Base-by-base conservation (phyloP, 2,888 invertebrate species). In the Sycophila texana region DNA sequence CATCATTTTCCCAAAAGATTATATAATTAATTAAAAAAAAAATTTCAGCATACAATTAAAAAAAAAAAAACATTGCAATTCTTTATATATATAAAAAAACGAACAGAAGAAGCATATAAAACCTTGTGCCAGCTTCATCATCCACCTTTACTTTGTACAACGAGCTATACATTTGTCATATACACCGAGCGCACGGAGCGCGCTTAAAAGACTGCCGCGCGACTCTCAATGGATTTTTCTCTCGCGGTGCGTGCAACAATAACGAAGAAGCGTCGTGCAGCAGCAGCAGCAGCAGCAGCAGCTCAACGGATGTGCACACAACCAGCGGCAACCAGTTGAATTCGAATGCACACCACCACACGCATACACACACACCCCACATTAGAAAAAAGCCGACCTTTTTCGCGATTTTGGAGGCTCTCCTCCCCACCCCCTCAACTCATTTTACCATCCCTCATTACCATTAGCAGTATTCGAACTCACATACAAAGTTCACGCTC, bases 141-240 rank as follows among this genome's bases (percentile, higher is more conserved):
- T 60, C 22, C 10, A 10, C 10, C 2, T 22, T 22, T 22, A 13
- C 22, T 60, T 60, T 60, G 20, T 22, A 20, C 60, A 18, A 22
- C 39, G 39, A 22, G 22, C 60, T 63, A 63, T 63, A n/a, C 53
- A 58, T 18, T 58, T 20, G 10, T 12, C 20, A n/a, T 22, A 14
- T 5, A 51, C 16, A n/a, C 7, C 14, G 18, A n/a, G 66, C 4
- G 58, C 47, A 16, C n/a, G 57, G 47, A 30, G 57, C 47, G 73
- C 39, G 61, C 26, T 12, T 47, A 55, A 51, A 67, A 76, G 67
- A 77, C 26, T 26, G 55, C 68, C 68, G 49, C 7, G n/a, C 18
- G 13, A 4, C 20, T 66, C 55, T 72, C 77, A 77, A 77, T 77
- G 77, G 72, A 77, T 77, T 77, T 77, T 39, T 12, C 72, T 77